Conservation (phyloP, 1,140 invertebrate genomes). For the Drosophila ercepeae region DNA sequence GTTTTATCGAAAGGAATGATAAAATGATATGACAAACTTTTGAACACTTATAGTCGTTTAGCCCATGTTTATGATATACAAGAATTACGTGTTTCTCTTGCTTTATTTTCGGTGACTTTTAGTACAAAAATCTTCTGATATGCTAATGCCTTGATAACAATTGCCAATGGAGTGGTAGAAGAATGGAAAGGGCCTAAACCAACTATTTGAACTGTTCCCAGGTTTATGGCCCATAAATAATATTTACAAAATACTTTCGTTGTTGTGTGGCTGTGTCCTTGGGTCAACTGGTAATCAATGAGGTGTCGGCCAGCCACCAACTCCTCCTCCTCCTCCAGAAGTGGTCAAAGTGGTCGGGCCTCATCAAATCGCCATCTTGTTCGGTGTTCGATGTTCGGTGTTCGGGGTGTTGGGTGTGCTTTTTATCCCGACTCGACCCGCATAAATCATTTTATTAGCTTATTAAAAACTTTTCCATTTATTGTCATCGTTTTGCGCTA, state of each 20-base stretch:
- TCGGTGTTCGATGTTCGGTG: conserved; percentile 3
- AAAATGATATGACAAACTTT: conserved; percentile 56
- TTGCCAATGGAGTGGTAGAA: conserved; percentile 42
- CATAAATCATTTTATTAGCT: conserved; percentile 83
- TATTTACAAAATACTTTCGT: conserved; percentile 49
- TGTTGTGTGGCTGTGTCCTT: conserved; percentile 24
- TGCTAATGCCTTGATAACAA: conserved; percentile 76
- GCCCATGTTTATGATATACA: conserved; percentile 46
- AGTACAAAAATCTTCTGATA: conserved; percentile 53
- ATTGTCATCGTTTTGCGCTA: conserved; percentile 83
- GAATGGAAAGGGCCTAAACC: conserved; percentile 4
- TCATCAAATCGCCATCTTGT: conserved; percentile 53
- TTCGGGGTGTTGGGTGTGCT: conserved; percentile 9
- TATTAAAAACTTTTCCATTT: conserved; percentile 84
- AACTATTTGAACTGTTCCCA: conserved; percentile 48
- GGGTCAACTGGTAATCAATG: conserved; percentile 10
- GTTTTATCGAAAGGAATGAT: conserved; percentile 24
- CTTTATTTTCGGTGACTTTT: conserved; percentile 1
- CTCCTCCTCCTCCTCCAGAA: not conserved
- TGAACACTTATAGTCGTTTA: conserved; percentile 59
- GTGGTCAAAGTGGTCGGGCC: conserved; percentile 26
- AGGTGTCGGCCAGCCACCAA: conserved; percentile 11
- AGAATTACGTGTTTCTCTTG: not conserved
- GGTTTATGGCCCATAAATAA: conserved; percentile 21
- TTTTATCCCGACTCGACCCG: conserved; percentile 53